Evolutionary conservation across 2,113 vertebrate genomes (phyloP), one percentile per base, ranked within the genome.

Genomic region (Cololabis saira): DNA sequence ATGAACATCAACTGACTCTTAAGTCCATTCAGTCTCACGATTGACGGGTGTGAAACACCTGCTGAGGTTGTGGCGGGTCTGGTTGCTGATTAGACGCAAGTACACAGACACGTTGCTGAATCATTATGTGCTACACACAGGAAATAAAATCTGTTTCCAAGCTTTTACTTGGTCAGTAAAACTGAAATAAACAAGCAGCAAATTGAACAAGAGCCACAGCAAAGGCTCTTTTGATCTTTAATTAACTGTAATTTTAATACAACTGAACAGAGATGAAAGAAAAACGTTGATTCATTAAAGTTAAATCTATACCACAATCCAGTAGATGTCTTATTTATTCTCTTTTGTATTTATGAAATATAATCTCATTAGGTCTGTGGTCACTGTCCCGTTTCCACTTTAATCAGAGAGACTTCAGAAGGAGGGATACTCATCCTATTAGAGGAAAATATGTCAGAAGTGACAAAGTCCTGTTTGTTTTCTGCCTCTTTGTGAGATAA

Each of bases 401-500:
- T 50, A 58, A 50, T 48, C 44, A 40, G 21, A 8, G n/a, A 45
- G 30, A 40, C 45, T 17, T 50, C 18, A 12, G n/a, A 12, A 30
- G 47, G 44, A 18, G 53, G 53, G 56, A 3, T n/a, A 30, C 9
- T 16, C 0, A 22, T 1, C 61, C 45, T 47, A 63, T 43, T 40
- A 73, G 18, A 58, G 16, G 17, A 24, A 1, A 73, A 61, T 16
- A n/a, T 4, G n/a, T 56, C 57, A n/a, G 33, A 48, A 3, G 10
- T 55, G 49, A 10, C 24, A 45, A 16, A 18, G 41, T n/a, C 21
- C 8, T 62, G 24, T 68, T 66, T 55, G 68, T 33, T 66, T 45
- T 55, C 42, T 8, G 11, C 11, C 37, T 52, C 21, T 3, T n/a
- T 30, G 14, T 3, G 40, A 58, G 56, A 24, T 44, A 44, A 24